A percentile compares a stretch with the other conserved stretches of the same genome.
These are phyloP conservation scores for Salvelinus alpinus DNA, from an alignment of 2,113 vertebrate species.

Conservation along the genomic window DNA sequence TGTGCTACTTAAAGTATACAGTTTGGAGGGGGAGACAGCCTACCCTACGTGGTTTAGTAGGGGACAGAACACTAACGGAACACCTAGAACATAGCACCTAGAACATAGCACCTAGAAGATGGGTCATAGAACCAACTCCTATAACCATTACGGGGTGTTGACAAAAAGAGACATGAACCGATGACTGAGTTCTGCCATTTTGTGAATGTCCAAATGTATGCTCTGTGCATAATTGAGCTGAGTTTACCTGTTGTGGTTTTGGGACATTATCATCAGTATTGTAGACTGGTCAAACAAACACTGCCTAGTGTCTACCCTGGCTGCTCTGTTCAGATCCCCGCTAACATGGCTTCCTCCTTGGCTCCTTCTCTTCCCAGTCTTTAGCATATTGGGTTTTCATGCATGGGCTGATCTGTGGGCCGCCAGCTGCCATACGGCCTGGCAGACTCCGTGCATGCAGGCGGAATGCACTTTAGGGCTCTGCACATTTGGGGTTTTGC, in stretches of 20 bases:
- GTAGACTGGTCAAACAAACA: too few species aligned
- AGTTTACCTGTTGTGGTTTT: background rate
- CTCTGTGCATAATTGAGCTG: background rate
- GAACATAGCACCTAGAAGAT: background rate
- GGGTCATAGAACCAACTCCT: background rate
- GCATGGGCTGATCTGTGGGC: slow-evolving; percentile 36
- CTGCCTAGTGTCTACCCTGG: background rate
- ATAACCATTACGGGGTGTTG: background rate
- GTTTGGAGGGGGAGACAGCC: background rate
- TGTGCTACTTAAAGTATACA: too few species aligned
- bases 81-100: background rate
- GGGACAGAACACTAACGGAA: background rate
- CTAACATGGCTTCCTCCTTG: background rate
- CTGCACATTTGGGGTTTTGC: slow-evolving; percentile 6
- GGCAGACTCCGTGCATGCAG: background rate
- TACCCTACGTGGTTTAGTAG: background rate
- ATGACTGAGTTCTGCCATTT: background rate
- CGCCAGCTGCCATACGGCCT: slow-evolving; percentile 24
- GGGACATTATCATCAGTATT: background rate
- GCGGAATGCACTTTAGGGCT: slow-evolving; percentile 16
- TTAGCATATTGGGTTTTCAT: slow-evolving; percentile 49
- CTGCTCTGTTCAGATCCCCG: background rate
- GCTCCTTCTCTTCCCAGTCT: slow-evolving; percentile 12
- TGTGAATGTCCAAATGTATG: background rate
- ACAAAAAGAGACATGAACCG: background rate